Evolutionary conservation across 2,113 vertebrate genomes (phyloP).

Genomic region (Tyto alba): DNA sequence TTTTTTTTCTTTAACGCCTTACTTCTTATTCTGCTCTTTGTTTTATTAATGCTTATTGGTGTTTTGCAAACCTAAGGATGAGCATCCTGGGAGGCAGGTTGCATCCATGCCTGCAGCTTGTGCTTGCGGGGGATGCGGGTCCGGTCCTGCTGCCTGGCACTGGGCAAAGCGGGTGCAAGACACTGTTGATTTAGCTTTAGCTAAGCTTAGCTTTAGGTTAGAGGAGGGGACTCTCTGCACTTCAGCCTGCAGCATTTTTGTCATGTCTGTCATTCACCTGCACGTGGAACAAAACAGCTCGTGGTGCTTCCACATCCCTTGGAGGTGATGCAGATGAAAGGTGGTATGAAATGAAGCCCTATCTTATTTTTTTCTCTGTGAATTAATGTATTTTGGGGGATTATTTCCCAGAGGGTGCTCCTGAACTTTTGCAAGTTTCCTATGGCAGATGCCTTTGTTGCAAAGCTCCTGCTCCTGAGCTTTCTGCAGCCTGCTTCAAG

Average conservation of each 20-base stretch:
- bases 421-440: neutral
- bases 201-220: neutral
- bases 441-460: neutral
- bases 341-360: neutral
- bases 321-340: neutral
- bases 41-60: neutral
- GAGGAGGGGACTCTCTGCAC: too few species aligned
- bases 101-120: neutral
- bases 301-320: neutral
- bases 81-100: neutral
- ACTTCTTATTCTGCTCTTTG: neutral
- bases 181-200: neutral
- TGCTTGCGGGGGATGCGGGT: neutral
- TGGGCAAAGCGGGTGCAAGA: neutral
- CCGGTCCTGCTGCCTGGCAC: neutral
- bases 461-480: neutral
- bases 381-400: neutral
- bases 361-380: neutral
- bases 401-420: neutral
- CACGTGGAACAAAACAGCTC: neutral
- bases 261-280: rapidly evolving
- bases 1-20: neutral
- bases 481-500: neutral
- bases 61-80: neutral
- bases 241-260: neutral